Evolutionary conservation across 2,113 vertebrate species (phyloP).

Genomic region (Orientallactaga bullata): DNA sequence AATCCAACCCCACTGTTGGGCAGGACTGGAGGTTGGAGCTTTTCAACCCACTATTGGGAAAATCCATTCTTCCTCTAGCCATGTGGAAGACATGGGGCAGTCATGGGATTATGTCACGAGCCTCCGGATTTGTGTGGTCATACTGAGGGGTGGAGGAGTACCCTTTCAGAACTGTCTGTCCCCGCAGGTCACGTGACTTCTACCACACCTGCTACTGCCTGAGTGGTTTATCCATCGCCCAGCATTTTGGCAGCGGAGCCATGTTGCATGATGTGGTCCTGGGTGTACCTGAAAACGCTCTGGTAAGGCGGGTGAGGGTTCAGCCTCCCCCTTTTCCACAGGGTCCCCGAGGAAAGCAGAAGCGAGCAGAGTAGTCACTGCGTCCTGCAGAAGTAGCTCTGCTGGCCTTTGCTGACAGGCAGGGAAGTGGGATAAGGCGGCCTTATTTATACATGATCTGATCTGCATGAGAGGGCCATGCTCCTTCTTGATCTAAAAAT

Average conservation of each 20-base stretch:
- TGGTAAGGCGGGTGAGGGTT: constrained; percentile 89
- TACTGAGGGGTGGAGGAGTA: accelerated
- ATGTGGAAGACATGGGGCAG: neutral
- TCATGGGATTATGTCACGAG: accelerated
- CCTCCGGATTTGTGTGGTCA: neutral
- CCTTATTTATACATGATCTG: neutral
- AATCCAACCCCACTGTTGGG: accelerated
- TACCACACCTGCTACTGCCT: constrained; percentile 99
- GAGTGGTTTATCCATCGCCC: constrained; percentile 96
- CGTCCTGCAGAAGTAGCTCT: neutral
- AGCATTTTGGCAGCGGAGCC: constrained; percentile 95
- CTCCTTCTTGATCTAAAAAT: constrained; percentile 44
- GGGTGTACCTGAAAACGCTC: constrained; percentile 92
- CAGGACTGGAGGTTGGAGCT: neutral
- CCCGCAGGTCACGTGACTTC: constrained; percentile 95
- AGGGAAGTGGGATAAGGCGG: neutral
- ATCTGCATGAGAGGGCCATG: neutral
- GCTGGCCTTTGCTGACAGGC: neutral
- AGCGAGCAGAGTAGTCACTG: neutral
- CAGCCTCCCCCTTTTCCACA: neutral
- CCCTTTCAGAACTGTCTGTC: neutral
- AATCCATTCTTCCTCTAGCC: neutral
- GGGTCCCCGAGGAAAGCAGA: neutral
- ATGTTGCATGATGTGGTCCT: constrained; percentile 92
- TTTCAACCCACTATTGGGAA: no score